Evolutionary conservation across 2,113 vertebrate genomes (phyloP).

Genomic region (Dendrocopos noguchii): DNA sequence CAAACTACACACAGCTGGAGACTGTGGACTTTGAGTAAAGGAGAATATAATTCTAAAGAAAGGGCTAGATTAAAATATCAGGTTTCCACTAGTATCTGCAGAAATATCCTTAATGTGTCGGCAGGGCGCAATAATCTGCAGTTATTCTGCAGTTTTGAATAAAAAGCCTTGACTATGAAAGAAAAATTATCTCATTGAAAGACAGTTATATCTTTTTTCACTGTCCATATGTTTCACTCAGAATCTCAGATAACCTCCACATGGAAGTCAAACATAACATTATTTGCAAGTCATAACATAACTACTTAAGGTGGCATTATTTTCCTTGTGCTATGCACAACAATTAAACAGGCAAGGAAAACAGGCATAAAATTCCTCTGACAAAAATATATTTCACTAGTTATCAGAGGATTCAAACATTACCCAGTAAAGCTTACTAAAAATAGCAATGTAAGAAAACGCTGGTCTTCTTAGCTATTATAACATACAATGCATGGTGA

Average conservation of each 20-base stretch:
- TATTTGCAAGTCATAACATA: background rate
- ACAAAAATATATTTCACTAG: background rate
- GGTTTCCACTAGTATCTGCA: background rate
- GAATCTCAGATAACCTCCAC: background rate
- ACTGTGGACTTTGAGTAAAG: background rate
- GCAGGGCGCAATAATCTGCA: background rate
- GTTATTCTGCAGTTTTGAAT: background rate
- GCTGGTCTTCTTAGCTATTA: conserved; percentile 2
- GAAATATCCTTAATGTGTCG: background rate
- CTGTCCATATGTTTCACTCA: background rate
- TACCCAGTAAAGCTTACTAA: background rate
- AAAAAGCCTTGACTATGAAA: background rate
- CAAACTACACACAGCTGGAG: background rate
- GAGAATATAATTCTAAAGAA: background rate
- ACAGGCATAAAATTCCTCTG: background rate
- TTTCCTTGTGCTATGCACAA: background rate
- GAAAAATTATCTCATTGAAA: background rate
- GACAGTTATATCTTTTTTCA: background rate
- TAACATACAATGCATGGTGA: conserved; percentile 38
- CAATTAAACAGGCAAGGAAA: background rate
- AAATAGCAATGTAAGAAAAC: conserved; percentile 22
- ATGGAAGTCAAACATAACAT: background rate
- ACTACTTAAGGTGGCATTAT: background rate
- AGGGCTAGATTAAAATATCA: background rate
- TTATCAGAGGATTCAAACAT: background rate